Evolutionary conservation across 2,888 invertebrate species (phyloP).

Genomic region (Nymphalis c-album): DNA sequence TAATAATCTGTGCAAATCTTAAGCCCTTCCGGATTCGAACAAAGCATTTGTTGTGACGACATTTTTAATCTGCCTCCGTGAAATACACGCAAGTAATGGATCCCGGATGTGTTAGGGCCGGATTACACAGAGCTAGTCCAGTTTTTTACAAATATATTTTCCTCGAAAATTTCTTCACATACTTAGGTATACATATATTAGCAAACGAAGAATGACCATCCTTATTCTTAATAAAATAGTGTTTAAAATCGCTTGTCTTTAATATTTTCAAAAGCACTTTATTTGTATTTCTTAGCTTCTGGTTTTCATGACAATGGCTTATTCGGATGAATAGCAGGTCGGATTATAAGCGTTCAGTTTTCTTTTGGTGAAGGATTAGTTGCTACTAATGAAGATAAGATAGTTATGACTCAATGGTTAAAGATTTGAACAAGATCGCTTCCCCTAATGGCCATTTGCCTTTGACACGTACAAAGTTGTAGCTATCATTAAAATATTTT

Average conservation of each 20-base stretch:
- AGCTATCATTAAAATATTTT: slow-evolving; percentile 5
- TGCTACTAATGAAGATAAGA: slow-evolving; percentile 64
- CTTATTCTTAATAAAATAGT: slow-evolving; percentile 16
- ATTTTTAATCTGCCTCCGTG: slow-evolving; percentile 50
- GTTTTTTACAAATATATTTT: slow-evolving; percentile 46
- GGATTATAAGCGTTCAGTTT: slow-evolving; percentile 56
- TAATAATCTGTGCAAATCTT: slow-evolving; percentile 35
- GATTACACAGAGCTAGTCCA: slow-evolving; percentile 45
- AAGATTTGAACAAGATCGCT: slow-evolving; percentile 33
- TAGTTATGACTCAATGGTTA: slow-evolving; percentile 38
- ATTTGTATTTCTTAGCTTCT: slow-evolving; percentile 38
- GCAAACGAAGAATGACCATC: neutral
- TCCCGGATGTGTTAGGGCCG: slow-evolving; percentile 64
- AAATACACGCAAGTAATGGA: slow-evolving; percentile 64
- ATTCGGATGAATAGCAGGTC: slow-evolving; percentile 61
- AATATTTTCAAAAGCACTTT: neutral
- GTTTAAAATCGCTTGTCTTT: slow-evolving; percentile 22
- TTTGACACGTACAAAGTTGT: neutral
- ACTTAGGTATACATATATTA: slow-evolving; percentile 1
- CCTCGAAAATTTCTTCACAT: slow-evolving; percentile 40
- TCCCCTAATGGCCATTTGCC: slow-evolving; percentile 18
- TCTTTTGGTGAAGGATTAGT: slow-evolving; percentile 59
- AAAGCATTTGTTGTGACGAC: slow-evolving; percentile 63
- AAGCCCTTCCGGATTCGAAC: slow-evolving; percentile 65
- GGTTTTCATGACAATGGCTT: slow-evolving; percentile 48